These are phyloP conservation scores for Oxyteleia sp. DNA, from an alignment of 2,888 invertebrate genomes.

Conservation along the genomic window DNA sequence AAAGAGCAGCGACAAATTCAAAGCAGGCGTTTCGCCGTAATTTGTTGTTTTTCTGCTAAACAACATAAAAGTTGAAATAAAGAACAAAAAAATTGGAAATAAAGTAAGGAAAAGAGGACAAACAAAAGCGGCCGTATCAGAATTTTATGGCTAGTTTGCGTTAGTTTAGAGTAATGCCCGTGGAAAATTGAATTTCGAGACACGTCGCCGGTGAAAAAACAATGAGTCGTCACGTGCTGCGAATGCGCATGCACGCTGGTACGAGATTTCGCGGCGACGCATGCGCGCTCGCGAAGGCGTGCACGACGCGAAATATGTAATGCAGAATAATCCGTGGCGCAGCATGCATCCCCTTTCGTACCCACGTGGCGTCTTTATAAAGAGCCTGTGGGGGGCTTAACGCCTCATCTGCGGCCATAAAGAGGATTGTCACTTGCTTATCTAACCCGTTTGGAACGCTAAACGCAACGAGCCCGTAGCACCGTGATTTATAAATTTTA, in stretches of 20 bases:
- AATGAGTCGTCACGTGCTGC: slow-evolving; percentile 74
- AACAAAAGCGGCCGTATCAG: neutral
- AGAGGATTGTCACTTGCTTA: slow-evolving; percentile 87
- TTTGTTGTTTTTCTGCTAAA: slow-evolving; percentile 3
- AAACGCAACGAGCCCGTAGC: slow-evolving; percentile 44
- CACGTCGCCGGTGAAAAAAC: slow-evolving; percentile 71
- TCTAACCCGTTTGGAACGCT: slow-evolving; percentile 75
- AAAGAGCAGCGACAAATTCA: slow-evolving; percentile 61
- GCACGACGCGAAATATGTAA: slow-evolving; percentile 74
- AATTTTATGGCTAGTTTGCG: neutral
- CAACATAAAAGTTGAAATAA: neutral
- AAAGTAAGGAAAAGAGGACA: too few relatives aligned
- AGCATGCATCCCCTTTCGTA: slow-evolving; percentile 82
- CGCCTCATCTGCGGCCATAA: slow-evolving; percentile 84
- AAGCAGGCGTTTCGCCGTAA: slow-evolving; percentile 23
- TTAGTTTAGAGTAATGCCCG: slow-evolving; percentile 25
- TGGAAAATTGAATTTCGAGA: slow-evolving; percentile 38
- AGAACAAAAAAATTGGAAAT: too few relatives aligned
- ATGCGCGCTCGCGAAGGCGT: slow-evolving; percentile 69
- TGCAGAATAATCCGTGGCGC: slow-evolving; percentile 80
- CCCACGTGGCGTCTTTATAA: slow-evolving; percentile 74
- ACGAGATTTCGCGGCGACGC: slow-evolving; percentile 59
- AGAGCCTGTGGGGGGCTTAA: slow-evolving; percentile 75
- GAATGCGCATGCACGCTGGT: slow-evolving; percentile 76
- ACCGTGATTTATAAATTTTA: slow-evolving; percentile 47